Percentiles rank a stretch among this genome's conserved stretches.
Conservation (phyloP, 2,797 vertebrate genomes). For the Knipowitschia caucasica region DNA sequence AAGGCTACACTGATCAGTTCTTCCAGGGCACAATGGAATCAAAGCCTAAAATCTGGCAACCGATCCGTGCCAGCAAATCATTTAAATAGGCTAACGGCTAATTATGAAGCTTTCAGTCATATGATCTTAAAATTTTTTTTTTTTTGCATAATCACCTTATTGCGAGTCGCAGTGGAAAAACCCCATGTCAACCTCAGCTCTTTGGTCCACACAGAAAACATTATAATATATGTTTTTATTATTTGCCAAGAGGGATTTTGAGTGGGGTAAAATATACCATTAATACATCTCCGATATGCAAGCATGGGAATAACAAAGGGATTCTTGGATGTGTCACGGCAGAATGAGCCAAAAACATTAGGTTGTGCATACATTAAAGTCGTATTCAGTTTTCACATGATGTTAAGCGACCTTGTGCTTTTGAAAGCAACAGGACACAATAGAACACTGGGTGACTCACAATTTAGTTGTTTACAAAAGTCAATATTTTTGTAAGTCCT, state of each 20-base stretch:
- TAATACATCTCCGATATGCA: constrained; percentile 10
- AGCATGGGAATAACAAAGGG: constrained; percentile 1
- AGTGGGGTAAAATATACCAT: constrained; percentile 3
- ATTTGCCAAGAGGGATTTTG: constrained; percentile 13
- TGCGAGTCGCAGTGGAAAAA: constrained; percentile 22
- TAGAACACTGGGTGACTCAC: neutral
- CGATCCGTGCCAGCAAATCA: constrained; percentile 21
- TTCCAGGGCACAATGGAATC: constrained; percentile 11
- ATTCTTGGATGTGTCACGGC: constrained; percentile 9
- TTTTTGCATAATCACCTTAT: constrained; percentile 21
- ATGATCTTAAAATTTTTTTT: constrained; percentile 9
- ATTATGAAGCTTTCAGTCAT: constrained; percentile 25
- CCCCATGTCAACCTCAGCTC: constrained; percentile 18
- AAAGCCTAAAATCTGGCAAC: constrained; percentile 7
- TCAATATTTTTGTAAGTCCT: neutral
- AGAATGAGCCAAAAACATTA: constrained; percentile 2
- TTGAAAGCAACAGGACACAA: neutral
- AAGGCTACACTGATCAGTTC: neutral
- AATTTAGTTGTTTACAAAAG: neutral
- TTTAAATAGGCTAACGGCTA: constrained; percentile 19
- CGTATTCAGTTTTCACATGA: neutral
- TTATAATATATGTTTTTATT: constrained; percentile 24
- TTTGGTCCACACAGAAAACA: constrained; percentile 11
- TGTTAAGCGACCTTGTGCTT: neutral
- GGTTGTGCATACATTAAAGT: neutral